Percentiles rank a stretch among this genome's conserved stretches.
Evolutionary conservation across 53 echinoderm and acorn worm genomes (phyloP).

Genomic region (Temnopleurus reevesii): DNA sequence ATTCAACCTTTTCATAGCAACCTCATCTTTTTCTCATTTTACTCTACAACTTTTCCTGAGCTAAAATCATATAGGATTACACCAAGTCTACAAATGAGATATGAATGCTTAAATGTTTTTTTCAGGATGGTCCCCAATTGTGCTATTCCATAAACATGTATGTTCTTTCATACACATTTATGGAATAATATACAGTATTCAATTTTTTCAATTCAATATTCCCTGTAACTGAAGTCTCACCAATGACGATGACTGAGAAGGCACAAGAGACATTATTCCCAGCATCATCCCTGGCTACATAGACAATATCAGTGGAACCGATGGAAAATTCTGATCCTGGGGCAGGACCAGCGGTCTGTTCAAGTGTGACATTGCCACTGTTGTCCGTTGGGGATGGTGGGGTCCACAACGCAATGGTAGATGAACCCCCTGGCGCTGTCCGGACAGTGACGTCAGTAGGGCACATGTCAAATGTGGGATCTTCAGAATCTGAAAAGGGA

Average conservation of each 20-base stretch:
- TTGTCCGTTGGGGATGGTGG: conserved; percentile 18
- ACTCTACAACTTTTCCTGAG: too few relatives aligned
- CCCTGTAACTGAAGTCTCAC: too few relatives aligned
- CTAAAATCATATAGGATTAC: too few relatives aligned
- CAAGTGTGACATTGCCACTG: not conserved
- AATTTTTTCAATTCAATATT: too few relatives aligned
- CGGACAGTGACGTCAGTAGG: conserved; percentile 35
- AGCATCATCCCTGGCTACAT: conserved; percentile 14
- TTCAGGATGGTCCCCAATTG: too few relatives aligned
- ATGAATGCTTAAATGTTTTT: too few relatives aligned
- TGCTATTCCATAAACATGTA: too few relatives aligned
- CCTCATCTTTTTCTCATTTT: too few relatives aligned
- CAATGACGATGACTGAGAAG: conserved; percentile 41
- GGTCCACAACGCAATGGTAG: conserved; percentile 28
- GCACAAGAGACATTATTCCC: conserved; percentile 10
- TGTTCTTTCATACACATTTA: too few relatives aligned
- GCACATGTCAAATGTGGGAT: not conserved
- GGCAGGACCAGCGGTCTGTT: conserved; percentile 22
- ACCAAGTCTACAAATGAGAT: too few relatives aligned
- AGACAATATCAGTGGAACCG: not conserved
- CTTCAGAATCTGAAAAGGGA: conserved; percentile 15
- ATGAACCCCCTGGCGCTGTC: conserved; percentile 13
- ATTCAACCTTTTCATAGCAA: too few relatives aligned
- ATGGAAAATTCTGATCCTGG: conserved; percentile 6
- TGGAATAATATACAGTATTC: too few relatives aligned